Evolutionary conservation across 2,797 vertebrate genomes (phyloP).

Genomic region (Dromococcyx pavoninus): DNA sequence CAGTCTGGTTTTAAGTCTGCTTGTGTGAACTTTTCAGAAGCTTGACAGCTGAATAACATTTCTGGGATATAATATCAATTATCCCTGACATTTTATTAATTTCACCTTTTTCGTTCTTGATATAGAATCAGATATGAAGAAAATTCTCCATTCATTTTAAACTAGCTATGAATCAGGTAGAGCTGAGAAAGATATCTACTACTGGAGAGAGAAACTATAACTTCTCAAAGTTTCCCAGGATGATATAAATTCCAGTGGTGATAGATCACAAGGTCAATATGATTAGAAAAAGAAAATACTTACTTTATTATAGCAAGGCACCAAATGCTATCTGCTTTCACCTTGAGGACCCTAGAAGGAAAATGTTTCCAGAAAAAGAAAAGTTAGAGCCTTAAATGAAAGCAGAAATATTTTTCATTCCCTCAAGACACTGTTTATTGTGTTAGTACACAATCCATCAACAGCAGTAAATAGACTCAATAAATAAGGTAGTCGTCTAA

Average conservation of each 20-base stretch:
- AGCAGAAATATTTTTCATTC: conserved; percentile 69
- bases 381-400: conserved; percentile 60
- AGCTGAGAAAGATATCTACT: neutral
- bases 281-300: conserved; percentile 43
- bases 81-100: conserved; percentile 11
- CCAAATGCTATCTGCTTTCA: conserved; percentile 43
- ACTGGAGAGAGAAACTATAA: neutral
- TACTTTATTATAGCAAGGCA: conserved; percentile 27
- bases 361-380: conserved; percentile 64
- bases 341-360: conserved; percentile 65
- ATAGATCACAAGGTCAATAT: conserved; percentile 33
- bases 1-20: neutral
- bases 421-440: conserved; percentile 50
- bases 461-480: conserved; percentile 67
- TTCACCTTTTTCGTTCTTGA: neutral
- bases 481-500: conserved; percentile 67
- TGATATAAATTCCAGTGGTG: conserved; percentile 21
- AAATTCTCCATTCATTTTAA: conserved; percentile 16
- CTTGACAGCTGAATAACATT: conserved; percentile 3
- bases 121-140: neutral
- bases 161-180: neutral
- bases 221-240: conserved; percentile 31
- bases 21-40: neutral
- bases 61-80: conserved; percentile 2
- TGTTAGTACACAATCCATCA: conserved; percentile 73